These are phyloP conservation scores for Anguilla megastoma DNA, from an alignment of 2,797 vertebrate species.

Conservation along the genomic window DNA sequence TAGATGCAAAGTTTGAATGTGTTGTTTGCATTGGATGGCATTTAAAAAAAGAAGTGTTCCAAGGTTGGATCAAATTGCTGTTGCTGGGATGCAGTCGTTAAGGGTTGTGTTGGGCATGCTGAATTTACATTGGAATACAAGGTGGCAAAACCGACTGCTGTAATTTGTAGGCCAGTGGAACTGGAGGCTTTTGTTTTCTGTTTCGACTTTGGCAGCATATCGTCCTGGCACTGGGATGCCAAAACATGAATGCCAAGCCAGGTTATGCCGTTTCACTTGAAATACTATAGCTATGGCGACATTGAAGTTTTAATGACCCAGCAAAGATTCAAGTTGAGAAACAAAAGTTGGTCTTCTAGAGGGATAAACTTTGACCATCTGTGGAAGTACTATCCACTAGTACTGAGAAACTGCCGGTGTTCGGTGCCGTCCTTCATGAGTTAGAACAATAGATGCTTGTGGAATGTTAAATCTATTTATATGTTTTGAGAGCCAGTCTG, in stretches of 20 bases:
- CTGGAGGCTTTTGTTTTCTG: background rate
- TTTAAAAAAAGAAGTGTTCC: background rate
- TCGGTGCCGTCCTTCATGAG: background rate
- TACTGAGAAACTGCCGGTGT: background rate
- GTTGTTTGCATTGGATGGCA: conserved; percentile 6
- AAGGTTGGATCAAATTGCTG: background rate
- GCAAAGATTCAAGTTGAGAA: background rate
- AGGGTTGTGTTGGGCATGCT: conserved; percentile 1
- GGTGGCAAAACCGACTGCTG: background rate
- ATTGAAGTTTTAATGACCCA: conserved; percentile 12
- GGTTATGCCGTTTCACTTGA: background rate
- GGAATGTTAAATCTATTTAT: background rate
- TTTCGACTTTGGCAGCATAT: conserved; percentile 8
- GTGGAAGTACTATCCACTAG: background rate
- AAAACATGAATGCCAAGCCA: background rate
- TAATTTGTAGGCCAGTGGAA: background rate
- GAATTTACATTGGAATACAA: conserved; percentile 17
- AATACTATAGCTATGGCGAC: background rate
- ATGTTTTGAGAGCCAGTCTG: background rate
- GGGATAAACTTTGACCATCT: background rate
- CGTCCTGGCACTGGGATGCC: background rate
- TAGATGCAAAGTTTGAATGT: background rate
- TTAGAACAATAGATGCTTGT: background rate
- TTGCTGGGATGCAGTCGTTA: conserved; percentile 14
- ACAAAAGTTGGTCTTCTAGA: background rate